Percentiles rank a stretch among this genome's conserved stretches.
Evolutionary conservation across 1,140 invertebrate species (phyloP).

Genomic region (Leptinotarsa lineolata): DNA sequence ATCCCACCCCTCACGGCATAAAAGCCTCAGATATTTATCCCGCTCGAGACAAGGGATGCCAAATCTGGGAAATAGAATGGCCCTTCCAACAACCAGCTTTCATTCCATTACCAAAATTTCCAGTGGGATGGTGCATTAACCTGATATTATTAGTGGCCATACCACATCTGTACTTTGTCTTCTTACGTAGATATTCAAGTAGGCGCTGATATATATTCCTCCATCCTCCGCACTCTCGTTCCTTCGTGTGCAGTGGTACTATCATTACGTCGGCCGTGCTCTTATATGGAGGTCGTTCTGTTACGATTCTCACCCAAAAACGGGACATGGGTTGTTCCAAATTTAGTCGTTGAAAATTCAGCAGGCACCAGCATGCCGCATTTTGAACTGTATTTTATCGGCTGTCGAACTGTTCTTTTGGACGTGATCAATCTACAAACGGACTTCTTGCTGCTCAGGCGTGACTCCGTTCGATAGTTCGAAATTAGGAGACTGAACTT

Average conservation of each 20-base stretch:
- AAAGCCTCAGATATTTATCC: no score
- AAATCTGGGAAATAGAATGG: background rate
- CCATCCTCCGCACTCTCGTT: background rate
- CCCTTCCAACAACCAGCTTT: background rate
- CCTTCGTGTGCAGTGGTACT: background rate
- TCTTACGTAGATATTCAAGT: background rate
- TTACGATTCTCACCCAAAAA: background rate
- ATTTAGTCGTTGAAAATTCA: background rate
- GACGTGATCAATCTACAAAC: constrained; percentile 1
- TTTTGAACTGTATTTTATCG: background rate
- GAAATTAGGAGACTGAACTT: background rate
- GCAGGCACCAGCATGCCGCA: background rate
- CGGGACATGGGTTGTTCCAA: background rate
- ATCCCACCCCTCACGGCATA: no score
- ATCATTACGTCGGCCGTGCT: background rate
- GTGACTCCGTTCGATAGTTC: background rate
- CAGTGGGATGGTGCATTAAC: background rate
- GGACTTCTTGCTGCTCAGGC: background rate
- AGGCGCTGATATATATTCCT: background rate
- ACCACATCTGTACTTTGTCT: no score
- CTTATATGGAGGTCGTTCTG: background rate
- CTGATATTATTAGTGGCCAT: no score
- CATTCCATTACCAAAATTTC: background rate
- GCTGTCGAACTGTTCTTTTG: constrained; percentile 2
- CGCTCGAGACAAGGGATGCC: no score